These are phyloP conservation scores for Lasaia peninsularis DNA, from an alignment of 1,140 invertebrate species.

Conservation along the genomic window DNA sequence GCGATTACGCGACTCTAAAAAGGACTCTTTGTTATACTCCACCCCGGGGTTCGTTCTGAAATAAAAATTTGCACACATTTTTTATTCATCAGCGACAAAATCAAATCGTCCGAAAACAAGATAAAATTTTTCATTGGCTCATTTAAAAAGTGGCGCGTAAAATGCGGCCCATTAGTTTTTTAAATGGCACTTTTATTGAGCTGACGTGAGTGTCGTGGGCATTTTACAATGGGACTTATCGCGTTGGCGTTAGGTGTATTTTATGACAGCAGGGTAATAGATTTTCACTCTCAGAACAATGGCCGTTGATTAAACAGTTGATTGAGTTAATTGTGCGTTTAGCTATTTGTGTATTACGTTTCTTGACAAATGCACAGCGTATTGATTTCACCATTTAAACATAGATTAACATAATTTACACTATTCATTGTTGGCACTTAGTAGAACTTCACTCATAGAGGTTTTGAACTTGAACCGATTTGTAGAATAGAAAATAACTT, in stretches of 20 bases:
- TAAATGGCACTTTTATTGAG: slow-evolving; percentile 4
- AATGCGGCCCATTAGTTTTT: slow-evolving; percentile 10
- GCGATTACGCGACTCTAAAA: too few relatives aligned
- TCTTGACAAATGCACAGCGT: background rate
- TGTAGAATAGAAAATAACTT: too few relatives aligned
- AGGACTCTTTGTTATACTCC: too few relatives aligned
- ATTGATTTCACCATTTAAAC: slow-evolving; percentile 4
- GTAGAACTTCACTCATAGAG: too few relatives aligned
- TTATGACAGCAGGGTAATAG: background rate
- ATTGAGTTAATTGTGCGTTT: slow-evolving; percentile 8
- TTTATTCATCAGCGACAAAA: too few relatives aligned
- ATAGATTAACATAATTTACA: background rate
- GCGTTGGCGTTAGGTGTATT: background rate
- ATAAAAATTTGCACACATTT: too few relatives aligned
- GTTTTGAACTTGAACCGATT: too few relatives aligned
- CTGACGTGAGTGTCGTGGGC: background rate
- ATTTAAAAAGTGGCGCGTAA: background rate
- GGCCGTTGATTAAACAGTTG: slow-evolving; percentile 7
- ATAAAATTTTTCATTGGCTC: too few relatives aligned
- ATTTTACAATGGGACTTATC: background rate
- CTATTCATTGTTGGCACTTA: background rate
- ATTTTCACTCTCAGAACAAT: slow-evolving; percentile 18
- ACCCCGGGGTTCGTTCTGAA: too few relatives aligned
- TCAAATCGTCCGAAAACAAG: too few relatives aligned
- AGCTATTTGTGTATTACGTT: slow-evolving; percentile 1